Percentiles rank a stretch among this genome's conserved stretches.
Evolutionary conservation across 1,140 invertebrate genomes (phyloP).

Genomic region (Marisa cornuarietis): DNA sequence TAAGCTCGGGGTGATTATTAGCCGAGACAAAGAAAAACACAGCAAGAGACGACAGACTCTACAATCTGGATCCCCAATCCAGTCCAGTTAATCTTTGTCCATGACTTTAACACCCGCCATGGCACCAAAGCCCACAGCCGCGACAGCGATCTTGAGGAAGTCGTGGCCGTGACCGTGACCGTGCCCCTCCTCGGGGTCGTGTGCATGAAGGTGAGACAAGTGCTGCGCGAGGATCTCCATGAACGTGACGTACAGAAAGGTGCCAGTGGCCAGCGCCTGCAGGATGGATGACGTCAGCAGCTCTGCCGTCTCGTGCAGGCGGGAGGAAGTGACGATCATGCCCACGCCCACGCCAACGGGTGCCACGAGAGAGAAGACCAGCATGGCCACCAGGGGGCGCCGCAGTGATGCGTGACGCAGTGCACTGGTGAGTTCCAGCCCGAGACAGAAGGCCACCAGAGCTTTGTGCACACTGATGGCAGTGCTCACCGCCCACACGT

Average conservation of each 20-base stretch:
- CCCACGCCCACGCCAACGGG: constrained; percentile 73
- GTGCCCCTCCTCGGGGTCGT: constrained; percentile 16
- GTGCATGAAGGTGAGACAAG: constrained; percentile 30
- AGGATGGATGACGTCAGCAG: constrained; percentile 67
- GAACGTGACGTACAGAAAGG: constrained; percentile 89
- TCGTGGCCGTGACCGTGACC: constrained; percentile 10
- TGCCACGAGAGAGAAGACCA: constrained; percentile 74
- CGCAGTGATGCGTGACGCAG: constrained; percentile 49
- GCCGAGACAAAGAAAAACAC: no score
- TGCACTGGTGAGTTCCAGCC: constrained; percentile 70
- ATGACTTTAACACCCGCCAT: constrained; percentile 39
- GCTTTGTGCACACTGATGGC: constrained; percentile 75
- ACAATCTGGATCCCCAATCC: no score
- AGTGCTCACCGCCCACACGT: constrained; percentile 76
- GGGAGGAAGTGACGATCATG: constrained; percentile 64
- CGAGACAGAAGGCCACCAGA: constrained; percentile 81
- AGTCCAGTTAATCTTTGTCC: constrained; percentile 9
- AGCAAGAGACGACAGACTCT: no score
- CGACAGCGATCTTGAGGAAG: constrained; percentile 35
- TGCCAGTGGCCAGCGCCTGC: constrained; percentile 82
- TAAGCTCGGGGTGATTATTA: no score
- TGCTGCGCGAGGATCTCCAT: constrained; percentile 83
- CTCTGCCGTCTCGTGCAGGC: constrained; percentile 36
- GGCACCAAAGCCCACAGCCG: constrained; percentile 35
- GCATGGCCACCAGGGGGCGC: constrained; percentile 66